A percentile compares a stretch with the other conserved stretches of the same genome.
These are phyloP conservation scores for Peromyscus attwateri DNA, from an alignment of 2,797 vertebrate genomes.

Conservation along the genomic window DNA sequence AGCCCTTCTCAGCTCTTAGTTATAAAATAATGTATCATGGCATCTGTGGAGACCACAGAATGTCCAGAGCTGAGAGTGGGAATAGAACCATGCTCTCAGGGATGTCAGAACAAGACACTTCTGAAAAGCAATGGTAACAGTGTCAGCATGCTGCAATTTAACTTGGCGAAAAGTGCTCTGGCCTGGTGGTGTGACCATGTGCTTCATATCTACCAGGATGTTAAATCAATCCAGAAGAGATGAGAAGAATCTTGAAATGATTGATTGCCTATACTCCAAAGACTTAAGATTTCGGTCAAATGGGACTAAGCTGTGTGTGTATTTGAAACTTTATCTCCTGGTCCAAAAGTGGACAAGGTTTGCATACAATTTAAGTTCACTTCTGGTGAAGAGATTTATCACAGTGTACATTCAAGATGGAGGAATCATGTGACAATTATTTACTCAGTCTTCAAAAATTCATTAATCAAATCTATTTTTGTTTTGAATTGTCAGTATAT, in stretches of 20 bases:
- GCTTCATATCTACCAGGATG: background rate
- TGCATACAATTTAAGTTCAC: background rate
- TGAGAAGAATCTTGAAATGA: background rate
- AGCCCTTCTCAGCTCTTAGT: background rate
- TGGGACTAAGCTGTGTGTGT: background rate
- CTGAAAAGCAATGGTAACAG: background rate
- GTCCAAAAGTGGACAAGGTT: accelerated
- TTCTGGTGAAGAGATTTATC: background rate
- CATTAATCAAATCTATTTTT: background rate
- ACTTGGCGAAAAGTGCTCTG: no score
- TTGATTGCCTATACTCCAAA: background rate
- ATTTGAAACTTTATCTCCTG: background rate
- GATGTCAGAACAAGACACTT: background rate
- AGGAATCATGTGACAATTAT: background rate
- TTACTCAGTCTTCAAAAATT: background rate
- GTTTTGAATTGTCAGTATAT: background rate
- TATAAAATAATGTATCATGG: background rate
- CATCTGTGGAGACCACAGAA: background rate
- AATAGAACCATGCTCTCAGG: background rate
- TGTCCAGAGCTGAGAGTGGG: background rate
- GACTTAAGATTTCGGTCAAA: background rate
- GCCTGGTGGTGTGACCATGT: background rate
- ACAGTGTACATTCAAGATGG: background rate
- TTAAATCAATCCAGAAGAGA: background rate
- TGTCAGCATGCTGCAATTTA: background rate